phyloP scores from a whole-genome alignment of 2,888 invertebrate species.

The Abrostola triplasia region DNA sequence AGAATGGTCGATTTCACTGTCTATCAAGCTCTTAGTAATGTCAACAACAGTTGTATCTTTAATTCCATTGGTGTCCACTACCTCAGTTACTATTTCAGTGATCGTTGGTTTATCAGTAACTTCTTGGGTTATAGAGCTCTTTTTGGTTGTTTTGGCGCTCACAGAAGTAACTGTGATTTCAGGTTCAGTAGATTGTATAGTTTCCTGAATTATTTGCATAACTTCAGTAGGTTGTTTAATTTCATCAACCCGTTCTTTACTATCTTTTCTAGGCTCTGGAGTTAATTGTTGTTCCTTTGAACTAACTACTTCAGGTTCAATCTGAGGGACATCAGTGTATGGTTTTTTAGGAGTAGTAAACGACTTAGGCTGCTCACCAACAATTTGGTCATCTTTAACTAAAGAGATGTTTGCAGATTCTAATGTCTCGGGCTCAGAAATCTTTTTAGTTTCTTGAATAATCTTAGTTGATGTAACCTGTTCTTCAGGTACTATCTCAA shows the following conservation, averaged over 20 bases:
- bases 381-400: constrained; percentile 9
- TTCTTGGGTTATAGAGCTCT: constrained; percentile 10
- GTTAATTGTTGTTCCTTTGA: constrained; percentile 14
- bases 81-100: constrained; percentile 21
- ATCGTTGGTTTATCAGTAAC: constrained; percentile 17
- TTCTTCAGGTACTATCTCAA: constrained; percentile 9
- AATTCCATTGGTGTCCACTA: constrained; percentile 29
- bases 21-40: constrained; percentile 55
- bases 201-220: constrained; percentile 45
- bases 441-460: constrained; percentile 29
- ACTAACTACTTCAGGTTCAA: constrained; percentile 13
- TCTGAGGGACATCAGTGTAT: constrained; percentile 14
- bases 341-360: constrained; percentile 24
- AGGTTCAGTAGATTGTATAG: constrained; percentile 42
- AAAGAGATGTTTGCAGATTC: constrained; percentile 13
- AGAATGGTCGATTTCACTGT: constrained; percentile 63
- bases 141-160: constrained; percentile 18
- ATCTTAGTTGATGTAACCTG: constrained; percentile 13
- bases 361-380: constrained; percentile 4
- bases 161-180: constrained; percentile 21
- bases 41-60: constrained; percentile 45
- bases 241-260: constrained; percentile 12
- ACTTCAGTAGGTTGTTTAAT: constrained; percentile 19
- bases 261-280: constrained; percentile 5
- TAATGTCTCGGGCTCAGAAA: constrained; percentile 19